Percentiles rank a stretch among this genome's conserved stretches.
These are phyloP conservation scores for Stenolophus ochropezus DNA, from an alignment of 2,888 invertebrate species.

Conservation along the genomic window DNA sequence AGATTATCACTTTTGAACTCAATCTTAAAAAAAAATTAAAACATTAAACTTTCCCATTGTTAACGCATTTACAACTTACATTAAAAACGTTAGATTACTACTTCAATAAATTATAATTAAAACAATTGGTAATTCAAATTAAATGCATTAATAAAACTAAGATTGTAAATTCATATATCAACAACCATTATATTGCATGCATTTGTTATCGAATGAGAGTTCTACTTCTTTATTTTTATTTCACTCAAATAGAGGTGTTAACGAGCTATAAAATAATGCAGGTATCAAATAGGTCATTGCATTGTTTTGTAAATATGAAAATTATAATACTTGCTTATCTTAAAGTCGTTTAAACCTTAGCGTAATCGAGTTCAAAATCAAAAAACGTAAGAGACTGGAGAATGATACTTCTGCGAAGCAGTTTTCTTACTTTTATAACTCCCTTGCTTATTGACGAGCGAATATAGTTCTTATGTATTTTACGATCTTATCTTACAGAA, in stretches of 20 bases:
- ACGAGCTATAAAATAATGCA: neutral
- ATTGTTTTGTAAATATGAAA: neutral
- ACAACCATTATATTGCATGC: no score
- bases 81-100: no score
- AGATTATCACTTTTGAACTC: no score
- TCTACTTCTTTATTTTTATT: neutral
- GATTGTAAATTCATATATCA: no score
- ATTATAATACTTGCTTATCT: neutral
- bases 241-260: neutral
- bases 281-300: conserved; percentile 10
- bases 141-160: no score
- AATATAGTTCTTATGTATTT: conserved; percentile 32
- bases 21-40: no score
- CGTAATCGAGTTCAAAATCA: neutral
- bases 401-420: conserved; percentile 21
- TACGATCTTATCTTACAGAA: conserved; percentile 35
- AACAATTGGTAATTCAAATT: no score
- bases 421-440: conserved; percentile 3
- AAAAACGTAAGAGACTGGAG: neutral
- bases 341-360: neutral
- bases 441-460: neutral
- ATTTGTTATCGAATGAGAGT: neutral
- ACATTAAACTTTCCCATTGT: no score
- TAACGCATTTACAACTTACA: no score
- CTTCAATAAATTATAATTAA: no score